Conservation (phyloP, 1,140 invertebrate species). For the Pinna nobilis region DNA sequence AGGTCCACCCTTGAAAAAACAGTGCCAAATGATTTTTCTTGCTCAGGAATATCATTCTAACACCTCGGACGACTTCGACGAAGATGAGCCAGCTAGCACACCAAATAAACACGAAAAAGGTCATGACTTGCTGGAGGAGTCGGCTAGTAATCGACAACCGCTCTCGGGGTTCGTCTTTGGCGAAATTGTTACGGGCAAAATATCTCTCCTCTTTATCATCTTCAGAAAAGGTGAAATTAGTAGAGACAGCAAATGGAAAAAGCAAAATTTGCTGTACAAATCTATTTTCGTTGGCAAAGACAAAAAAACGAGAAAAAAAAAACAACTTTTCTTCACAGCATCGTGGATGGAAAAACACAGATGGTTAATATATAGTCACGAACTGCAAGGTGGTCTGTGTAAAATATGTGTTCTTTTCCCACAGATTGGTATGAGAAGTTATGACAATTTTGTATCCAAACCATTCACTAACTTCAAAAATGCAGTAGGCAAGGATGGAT, state of each 20-base stretch:
- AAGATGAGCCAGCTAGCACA: too few relatives aligned
- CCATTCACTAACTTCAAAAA: neutral
- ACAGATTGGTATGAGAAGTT: neutral
- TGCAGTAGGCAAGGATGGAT: neutral
- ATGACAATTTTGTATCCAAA: neutral
- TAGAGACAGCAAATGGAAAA: neutral
- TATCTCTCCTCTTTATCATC: neutral
- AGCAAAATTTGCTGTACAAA: neutral
- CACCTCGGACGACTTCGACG: too few relatives aligned
- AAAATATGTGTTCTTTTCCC: slow-evolving; percentile 4
- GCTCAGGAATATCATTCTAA: neutral
- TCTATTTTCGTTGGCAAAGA: slow-evolving; percentile 1
- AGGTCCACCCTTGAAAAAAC: neutral
- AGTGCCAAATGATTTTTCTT: slow-evolving; percentile 1
- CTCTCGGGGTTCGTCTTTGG: neutral
- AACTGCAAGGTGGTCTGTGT: neutral
- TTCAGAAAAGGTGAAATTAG: slow-evolving; percentile 1
- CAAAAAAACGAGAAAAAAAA: neutral
- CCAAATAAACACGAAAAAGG: neutral
- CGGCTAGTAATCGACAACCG: neutral
- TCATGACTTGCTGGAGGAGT: neutral
- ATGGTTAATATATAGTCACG: neutral
- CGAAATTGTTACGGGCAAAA: neutral
- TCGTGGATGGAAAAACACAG: neutral
- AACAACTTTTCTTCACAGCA: neutral